Evolutionary conservation across 1,140 invertebrate species (phyloP), one percentile per base, ranked within the genome.

Genomic region (Popillia japonica): DNA sequence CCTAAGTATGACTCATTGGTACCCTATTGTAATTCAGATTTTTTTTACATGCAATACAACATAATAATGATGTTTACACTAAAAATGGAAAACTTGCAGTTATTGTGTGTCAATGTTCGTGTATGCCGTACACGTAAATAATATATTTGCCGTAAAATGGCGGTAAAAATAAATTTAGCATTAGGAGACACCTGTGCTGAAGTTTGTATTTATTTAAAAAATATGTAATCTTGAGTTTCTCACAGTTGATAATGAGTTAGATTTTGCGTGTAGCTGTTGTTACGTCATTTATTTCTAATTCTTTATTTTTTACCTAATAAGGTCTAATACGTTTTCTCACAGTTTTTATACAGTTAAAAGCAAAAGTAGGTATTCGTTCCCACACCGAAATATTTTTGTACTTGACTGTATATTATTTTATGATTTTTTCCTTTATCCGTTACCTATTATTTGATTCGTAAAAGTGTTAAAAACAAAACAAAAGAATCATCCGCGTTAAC

Each of bases 51-150:
- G 17, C 22, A 48, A 14, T 14, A 68, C 11, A 68, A 68, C n/a
- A n/a, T n/a, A 68, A 68, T 22, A 34, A 10, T 27, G 7, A 68
- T 68, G 22, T 68, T 68, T 68, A 68, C 61, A 0, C 4, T 11
- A 68, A 22, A 14, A 68, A 68, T 68, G 3, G 27, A 68, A 68
- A 68, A 22, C 61, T 34, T 68, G 61, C 61, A 68, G 61, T 68
- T 68, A 68, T 55, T 34, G 22, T 34, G 11, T 68, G 61, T 68
- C 61, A 68, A 68, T 68, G 22, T 68, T 68, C 61, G 7, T 68
- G 61, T 20, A 55, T 55, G 48, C 2, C 48, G 48, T 34, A 34
- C 27, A 34, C 27, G 27, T 34, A 34, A 34, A 55, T 55, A 55
- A 55, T 55, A 55, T 55, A 55, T 55, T 55, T 17, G 48, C 48